These are phyloP conservation scores for Elegia similella DNA, from an alignment of 2,888 invertebrate species.

Conservation along the genomic window DNA sequence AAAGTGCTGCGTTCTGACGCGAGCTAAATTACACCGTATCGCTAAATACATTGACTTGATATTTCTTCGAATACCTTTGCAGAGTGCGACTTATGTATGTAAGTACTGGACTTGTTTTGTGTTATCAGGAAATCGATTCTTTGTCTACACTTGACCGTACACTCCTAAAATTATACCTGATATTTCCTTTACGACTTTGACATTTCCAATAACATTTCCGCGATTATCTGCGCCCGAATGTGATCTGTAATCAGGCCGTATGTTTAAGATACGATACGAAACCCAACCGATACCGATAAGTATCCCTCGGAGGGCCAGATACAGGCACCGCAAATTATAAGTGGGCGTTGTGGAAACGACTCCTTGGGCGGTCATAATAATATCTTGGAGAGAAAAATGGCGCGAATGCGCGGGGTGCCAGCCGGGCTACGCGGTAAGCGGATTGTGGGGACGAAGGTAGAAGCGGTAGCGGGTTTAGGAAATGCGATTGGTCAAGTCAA, in stretches of 20 bases:
- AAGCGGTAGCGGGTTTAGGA: slow-evolving; percentile 24
- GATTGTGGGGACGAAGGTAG: slow-evolving; percentile 23
- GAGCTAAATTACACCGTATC: no score
- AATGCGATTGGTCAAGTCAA: slow-evolving; percentile 10
- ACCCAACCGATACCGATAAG: slow-evolving; percentile 25
- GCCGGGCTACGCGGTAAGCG: slow-evolving; percentile 25
- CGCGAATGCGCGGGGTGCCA: slow-evolving; percentile 42
- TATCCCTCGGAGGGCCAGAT: slow-evolving; percentile 53
- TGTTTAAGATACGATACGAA: slow-evolving; percentile 26
- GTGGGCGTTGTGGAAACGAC: slow-evolving; percentile 62
- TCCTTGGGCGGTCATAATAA: slow-evolving; percentile 72
- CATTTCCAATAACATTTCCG: background rate
- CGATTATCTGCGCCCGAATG: background rate
- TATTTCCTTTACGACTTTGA: background rate
- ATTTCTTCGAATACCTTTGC: no score
- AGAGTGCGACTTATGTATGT: no score
- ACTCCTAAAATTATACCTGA: background rate
- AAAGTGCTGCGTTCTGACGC: no score
- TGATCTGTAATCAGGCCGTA: slow-evolving; percentile 25
- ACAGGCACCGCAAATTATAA: slow-evolving; percentile 67
- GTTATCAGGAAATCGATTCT: no score
- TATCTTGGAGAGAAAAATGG: slow-evolving; percentile 70
- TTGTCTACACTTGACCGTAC: no score
- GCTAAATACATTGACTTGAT: no score
- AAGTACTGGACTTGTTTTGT: no score